Conservation (phyloP, 2,888 invertebrate species). For the Drosophila ustulata region DNA sequence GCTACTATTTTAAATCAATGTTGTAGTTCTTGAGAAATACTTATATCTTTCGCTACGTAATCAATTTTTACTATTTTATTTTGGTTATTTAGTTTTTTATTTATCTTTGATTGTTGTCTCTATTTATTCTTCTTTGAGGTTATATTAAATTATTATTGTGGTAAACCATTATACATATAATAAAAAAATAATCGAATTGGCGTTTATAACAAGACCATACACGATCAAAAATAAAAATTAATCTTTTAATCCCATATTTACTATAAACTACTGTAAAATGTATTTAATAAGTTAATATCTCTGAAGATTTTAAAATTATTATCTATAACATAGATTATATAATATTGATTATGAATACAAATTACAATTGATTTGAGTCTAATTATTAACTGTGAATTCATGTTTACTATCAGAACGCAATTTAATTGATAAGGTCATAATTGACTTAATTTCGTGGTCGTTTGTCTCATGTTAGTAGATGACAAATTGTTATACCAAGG, state of each 20-base stretch:
- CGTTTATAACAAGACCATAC: conserved; percentile 47
- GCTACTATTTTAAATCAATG: conserved; percentile 58
- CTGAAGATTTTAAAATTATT: conserved; percentile 16
- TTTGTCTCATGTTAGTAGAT: neutral
- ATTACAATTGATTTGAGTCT: conserved; percentile 26
- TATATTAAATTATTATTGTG: conserved; percentile 30
- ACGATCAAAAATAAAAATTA: conserved; percentile 42
- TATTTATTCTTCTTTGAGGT: conserved; percentile 24
- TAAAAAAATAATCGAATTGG: conserved; percentile 67
- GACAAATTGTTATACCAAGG: conserved; percentile 21
- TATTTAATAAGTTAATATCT: conserved; percentile 21
- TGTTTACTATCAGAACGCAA: conserved; percentile 6
- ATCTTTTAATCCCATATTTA: conserved; percentile 35
- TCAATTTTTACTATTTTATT: conserved; percentile 39
- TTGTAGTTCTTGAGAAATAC: conserved; percentile 73
- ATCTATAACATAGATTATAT: conserved; percentile 46
- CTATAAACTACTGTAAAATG: conserved; percentile 8
- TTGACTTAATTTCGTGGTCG: conserved; percentile 27
- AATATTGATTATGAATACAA: conserved; percentile 61
- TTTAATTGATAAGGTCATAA: conserved; percentile 31
- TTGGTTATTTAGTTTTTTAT: conserved; percentile 25
- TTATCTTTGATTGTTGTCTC: conserved; percentile 23
- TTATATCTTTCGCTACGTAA: conserved; percentile 51
- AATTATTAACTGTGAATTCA: neutral
- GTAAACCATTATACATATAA: conserved; percentile 48